These are phyloP conservation scores for Onychomys arenicola DNA, from an alignment of 2,797 vertebrate species.

Conservation along the genomic window DNA sequence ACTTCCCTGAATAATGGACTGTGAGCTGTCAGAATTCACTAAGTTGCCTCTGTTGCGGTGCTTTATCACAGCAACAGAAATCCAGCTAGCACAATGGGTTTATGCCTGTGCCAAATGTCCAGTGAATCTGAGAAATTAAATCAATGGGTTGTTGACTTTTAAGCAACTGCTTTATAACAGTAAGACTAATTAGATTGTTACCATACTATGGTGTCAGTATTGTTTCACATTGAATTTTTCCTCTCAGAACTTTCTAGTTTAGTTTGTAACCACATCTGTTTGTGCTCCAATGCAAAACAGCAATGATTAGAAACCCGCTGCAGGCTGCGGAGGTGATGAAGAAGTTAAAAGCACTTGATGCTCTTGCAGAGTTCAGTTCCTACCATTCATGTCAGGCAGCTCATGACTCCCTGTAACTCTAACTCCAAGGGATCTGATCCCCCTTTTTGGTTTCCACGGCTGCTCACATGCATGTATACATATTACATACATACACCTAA, in stretches of 20 bases:
- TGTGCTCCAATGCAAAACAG: background rate
- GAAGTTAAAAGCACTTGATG: background rate
- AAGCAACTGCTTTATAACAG: background rate
- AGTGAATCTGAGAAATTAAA: conserved; percentile 42
- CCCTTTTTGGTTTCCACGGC: background rate
- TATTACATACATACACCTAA: background rate
- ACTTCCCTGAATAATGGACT: background rate
- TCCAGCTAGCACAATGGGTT: background rate
- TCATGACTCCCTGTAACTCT: background rate
- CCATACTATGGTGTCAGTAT: background rate
- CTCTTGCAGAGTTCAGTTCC: background rate
- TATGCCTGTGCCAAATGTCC: background rate
- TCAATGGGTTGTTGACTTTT: background rate
- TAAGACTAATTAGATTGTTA: background rate
- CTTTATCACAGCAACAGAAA: background rate
- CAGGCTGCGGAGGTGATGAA: background rate
- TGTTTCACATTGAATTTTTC: background rate
- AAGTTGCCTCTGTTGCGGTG: background rate
- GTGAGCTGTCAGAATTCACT: background rate
- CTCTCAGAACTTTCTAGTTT: background rate
- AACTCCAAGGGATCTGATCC: background rate
- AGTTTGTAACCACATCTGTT: no score
- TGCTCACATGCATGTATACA: background rate
- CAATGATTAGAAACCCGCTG: background rate
- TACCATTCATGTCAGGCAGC: background rate